Evolutionary conservation across 2,888 invertebrate genomes (phyloP).

Genomic region (Drosophila hawaiiensis): DNA sequence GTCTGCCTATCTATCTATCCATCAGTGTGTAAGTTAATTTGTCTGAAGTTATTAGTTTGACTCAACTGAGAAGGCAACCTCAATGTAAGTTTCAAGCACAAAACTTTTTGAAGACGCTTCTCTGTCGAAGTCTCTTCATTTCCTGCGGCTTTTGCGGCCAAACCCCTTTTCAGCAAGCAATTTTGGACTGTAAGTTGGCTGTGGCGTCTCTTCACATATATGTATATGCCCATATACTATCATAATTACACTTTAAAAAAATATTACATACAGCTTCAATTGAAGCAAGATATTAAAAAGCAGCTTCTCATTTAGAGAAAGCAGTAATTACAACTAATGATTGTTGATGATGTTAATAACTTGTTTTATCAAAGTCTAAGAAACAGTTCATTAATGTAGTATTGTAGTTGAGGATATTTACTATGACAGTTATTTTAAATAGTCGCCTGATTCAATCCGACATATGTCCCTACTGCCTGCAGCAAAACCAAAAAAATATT

Average conservation of each 20-base stretch:
- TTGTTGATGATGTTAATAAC: no score
- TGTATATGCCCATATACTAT: not conserved
- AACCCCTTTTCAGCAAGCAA: constrained; percentile 41
- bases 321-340: not conserved
- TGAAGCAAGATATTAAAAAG: not conserved
- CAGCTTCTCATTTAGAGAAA: not conserved
- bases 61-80: constrained; percentile 40
- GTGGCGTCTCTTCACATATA: constrained; percentile 5
- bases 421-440: not conserved
- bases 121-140: constrained; percentile 17
- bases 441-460: not conserved
- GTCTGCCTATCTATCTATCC: not conserved
- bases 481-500: not conserved
- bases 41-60: constrained; percentile 61
- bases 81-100: constrained; percentile 46
- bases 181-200: constrained; percentile 5
- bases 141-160: constrained; percentile 61
- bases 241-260: constrained; percentile 20
- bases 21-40: constrained; percentile 54
- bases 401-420: not conserved
- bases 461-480: not conserved
- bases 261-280: not conserved
- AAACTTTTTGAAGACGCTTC: constrained; percentile 46
- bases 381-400: not conserved
- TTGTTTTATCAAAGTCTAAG: not conserved